phyloP scores from a whole-genome alignment of 2,113 vertebrate genomes.

The Genyomyrus donnyi region DNA sequence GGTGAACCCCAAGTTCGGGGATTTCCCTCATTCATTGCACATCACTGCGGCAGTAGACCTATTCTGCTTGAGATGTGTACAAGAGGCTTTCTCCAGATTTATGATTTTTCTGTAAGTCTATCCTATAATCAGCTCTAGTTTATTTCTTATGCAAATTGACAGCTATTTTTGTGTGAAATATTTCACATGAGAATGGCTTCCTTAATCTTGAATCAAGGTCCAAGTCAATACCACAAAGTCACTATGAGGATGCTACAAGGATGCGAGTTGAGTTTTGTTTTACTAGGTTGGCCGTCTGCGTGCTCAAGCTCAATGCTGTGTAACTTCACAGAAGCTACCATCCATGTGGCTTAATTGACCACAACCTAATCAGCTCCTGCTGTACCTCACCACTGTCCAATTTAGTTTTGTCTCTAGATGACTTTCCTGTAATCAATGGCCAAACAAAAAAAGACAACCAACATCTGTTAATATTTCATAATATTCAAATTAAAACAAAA shows the following conservation, averaged over 20 bases:
- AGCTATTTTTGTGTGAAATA: neutral
- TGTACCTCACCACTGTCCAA: conserved; percentile 7
- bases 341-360: conserved; percentile 16
- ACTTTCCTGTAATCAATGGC: conserved; percentile 24
- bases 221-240: neutral
- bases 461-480: conserved; percentile 21
- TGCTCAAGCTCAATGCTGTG: neutral
- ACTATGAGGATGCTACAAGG: neutral
- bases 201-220: neutral
- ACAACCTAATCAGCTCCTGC: conserved; percentile 26
- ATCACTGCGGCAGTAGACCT: neutral
- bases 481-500: conserved; percentile 26
- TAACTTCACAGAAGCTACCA: conserved; percentile 7
- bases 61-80: neutral
- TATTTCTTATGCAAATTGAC: neutral
- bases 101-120: neutral
- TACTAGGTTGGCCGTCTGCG: neutral
- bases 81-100: neutral
- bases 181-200: neutral
- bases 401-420: conserved; percentile 26
- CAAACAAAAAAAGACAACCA: conserved; percentile 10
- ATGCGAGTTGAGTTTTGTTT: neutral
- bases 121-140: neutral
- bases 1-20: neutral
- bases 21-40: neutral